Conservation (phyloP, 2,113 vertebrate species). For the Corydoras maculifer region DNA sequence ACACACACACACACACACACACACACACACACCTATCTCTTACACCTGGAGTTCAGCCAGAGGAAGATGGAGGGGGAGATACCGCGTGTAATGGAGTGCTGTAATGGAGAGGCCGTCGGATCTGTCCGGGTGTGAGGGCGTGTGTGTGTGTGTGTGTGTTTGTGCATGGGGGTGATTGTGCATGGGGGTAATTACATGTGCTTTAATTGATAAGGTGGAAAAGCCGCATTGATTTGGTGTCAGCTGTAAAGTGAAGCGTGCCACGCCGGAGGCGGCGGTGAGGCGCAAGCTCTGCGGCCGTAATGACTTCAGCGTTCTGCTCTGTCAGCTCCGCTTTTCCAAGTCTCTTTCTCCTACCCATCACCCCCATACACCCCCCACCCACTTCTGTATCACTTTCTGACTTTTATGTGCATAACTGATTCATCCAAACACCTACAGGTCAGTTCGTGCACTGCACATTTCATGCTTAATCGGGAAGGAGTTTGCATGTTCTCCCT, state of each 20-base stretch:
- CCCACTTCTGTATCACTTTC: background rate
- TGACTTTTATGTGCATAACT: too few species aligned
- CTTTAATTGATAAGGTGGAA: conserved; percentile 74
- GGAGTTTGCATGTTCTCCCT: too few species aligned
- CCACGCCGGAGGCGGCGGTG: conserved; percentile 11
- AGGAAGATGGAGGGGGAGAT: conserved; percentile 25
- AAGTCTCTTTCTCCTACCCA: conserved; percentile 4
- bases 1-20: conserved; percentile 28
- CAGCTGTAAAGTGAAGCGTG: conserved; percentile 44
- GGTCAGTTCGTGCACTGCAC: too few species aligned
- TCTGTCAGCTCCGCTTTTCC: conserved; percentile 52
- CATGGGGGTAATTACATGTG: conserved; percentile 68
- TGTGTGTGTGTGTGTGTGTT: conserved; percentile 26
- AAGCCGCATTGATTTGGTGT: conserved; percentile 71
- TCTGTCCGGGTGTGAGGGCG: conserved; percentile 2
- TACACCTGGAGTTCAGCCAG: conserved; percentile 30
- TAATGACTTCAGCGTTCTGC: conserved; percentile 68
- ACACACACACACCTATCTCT: conserved; percentile 19
- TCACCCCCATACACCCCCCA: conserved; percentile 9
- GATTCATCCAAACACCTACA: too few species aligned
- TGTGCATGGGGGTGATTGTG: conserved; percentile 64
- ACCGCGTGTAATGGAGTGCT: conserved; percentile 5
- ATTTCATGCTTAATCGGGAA: too few species aligned
- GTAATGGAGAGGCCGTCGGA: conserved; percentile 14
- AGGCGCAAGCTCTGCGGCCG: conserved; percentile 35